Base-by-base conservation (phyloP, 2,113 vertebrate species). In the Apteryx mantelli region DNA sequence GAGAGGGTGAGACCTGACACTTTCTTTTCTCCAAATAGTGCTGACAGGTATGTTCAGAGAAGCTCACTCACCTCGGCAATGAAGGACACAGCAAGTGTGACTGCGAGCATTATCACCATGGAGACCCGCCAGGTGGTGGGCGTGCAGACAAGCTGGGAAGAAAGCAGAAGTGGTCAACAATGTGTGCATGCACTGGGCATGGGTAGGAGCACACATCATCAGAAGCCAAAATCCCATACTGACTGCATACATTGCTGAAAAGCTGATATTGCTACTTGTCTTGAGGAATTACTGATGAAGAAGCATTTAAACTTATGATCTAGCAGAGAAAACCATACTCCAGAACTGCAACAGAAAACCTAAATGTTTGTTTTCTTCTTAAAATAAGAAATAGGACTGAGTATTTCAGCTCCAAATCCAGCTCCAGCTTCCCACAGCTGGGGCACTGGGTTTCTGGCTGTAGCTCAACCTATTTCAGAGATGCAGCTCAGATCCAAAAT, bases 121-220 rank as follows among this genome's bases (percentile, higher is more conserved):
- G 96, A 98, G 84, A 98, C 77, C 76, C 98, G 91, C 98, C 98
- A 98, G 0, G 11, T 48, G 53, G 82, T 64, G 22, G 98, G 98
- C 4, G 98, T 98, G 73, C 98, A 98, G 50, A 98, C 96, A 0
- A 98, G 96, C 98, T 98, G 86, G 66, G 58, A 21, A 70, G 81
- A 71, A 89, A 78, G 12, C 65, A 85, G 21, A 82, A 88, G 74
- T 60, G 7, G 44, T 96, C 42, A 91, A 52, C 26, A 78, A 28
- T 0, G 7, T 28, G 13, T 65, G 25, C 6, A 2, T 34, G 21
- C 46, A 82, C 36, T 4, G 55, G 68, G 56, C 21, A 28, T 6
- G 3, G 20, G 8, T 68, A 38, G 26, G 32, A 78, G 28, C n/a
- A 50, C n/a, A 21, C 66, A 25, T 26, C 52, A 50, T 55, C 48